These are phyloP conservation scores for Xylota sylvarum DNA, from an alignment of 2,888 invertebrate species.

Conservation along the genomic window DNA sequence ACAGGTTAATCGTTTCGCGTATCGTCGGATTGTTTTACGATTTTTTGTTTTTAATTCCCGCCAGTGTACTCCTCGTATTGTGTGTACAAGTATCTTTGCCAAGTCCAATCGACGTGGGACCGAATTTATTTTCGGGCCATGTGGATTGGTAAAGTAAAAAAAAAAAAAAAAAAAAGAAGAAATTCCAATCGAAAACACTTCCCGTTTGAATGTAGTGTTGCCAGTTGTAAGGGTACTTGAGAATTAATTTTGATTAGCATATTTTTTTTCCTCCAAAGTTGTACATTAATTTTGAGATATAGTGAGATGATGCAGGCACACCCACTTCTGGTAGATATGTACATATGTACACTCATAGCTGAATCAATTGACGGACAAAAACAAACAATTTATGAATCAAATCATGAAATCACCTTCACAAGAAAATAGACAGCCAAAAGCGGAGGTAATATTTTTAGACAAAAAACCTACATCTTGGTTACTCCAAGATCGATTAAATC, in stretches of 20 bases:
- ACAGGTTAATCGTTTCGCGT: constrained; percentile 44
- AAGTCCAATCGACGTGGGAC: constrained; percentile 13
- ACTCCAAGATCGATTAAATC: no score
- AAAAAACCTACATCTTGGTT: neutral
- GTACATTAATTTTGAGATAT: neutral
- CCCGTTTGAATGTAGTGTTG: constrained; percentile 25
- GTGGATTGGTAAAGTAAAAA: neutral
- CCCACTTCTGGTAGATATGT: neutral
- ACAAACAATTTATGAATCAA: neutral
- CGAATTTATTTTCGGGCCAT: constrained; percentile 41
- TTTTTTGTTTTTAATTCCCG: neutral
- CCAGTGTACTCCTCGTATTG: neutral
- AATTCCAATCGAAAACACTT: constrained; percentile 26
- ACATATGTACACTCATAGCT: neutral
- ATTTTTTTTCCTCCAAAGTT: neutral
- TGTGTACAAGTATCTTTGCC: constrained; percentile 11
- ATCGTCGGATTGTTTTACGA: constrained; percentile 34
- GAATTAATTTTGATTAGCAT: neutral
- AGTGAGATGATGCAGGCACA: constrained; percentile 4
- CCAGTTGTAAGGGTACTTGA: constrained; percentile 35
- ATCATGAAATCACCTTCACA: neutral
- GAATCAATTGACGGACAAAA: neutral
- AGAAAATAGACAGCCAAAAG: neutral
- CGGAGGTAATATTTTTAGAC: neutral
- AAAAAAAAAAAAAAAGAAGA: neutral